Evolutionary conservation across 2,797 vertebrate genomes (phyloP), one percentile per base, ranked within the genome.

Genomic region (Crocodylus rhombifer): DNA sequence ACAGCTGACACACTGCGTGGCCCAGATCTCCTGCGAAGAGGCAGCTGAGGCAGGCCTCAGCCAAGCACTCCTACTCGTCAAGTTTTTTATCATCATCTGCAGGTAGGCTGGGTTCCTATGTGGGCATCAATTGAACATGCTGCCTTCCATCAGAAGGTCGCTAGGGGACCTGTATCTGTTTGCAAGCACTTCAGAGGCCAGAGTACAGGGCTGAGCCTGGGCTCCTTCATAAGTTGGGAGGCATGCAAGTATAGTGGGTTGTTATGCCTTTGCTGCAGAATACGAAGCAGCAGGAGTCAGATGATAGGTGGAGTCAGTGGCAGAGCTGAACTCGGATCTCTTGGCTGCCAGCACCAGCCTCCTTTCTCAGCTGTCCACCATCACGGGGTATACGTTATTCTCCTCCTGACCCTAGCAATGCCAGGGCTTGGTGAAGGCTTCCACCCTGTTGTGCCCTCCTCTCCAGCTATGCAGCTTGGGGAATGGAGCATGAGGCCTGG

Each of bases 71-170:
- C 98, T 99, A 89, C 98, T 99, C 82, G 98, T 99, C 97, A 99
- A 99, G 97, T 99, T 99, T 97, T 99, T 99, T 97, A 98, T 99
- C 91, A 86, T 98, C 57, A 98, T 99, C 95, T 99, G 99, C 99
- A 99, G 99, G 99, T 99, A 93, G 23, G 94, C 30, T 4, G 13
- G 7, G 0, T 13, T 69, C 15, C 36, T 36, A 7, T 9, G 16
- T 33, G 6, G 21, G 56, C 42, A 4, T 26, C 55, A n/a, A 28
- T 8, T 20, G 33, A 71, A 14, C 5, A 6, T 36, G 36, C 10
- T 5, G 18, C 21, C 69, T 73, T 73, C 36, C 23, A 14, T 3
- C 69, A 14, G 23, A 8, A 8, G 21, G 36, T 23, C 14, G 6
- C 51, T 23, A 23, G 33, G 23, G 36, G 36, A 25, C 23, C 6